Base-by-base conservation (phyloP, 2,113 vertebrate genomes). In the Danionella cerebrum region DNA sequence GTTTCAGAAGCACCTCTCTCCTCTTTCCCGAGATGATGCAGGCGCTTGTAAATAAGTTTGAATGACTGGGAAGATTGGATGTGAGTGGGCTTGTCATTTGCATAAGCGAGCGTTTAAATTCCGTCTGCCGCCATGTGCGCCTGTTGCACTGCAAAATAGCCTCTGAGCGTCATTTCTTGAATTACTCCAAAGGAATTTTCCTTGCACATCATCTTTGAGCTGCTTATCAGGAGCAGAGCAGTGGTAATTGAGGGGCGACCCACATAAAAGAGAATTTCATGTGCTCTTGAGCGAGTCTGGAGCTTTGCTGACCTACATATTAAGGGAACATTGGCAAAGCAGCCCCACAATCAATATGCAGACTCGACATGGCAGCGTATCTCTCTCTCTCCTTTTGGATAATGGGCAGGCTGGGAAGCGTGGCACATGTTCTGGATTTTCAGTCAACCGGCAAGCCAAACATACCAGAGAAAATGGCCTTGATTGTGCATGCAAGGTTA, bases 191-290 rank as follows among this genome's bases (percentile, higher is more conserved):
- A 82, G 69, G 80, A 80, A 74, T 79, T 73, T 72, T 73, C 75
- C 78, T 77, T 69, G 65, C 82, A 80, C 79, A 82, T 78, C 78
- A 84, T 85, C 78, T 77, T 66, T 65, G 71, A 75, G 78, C 76
- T 33, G 54, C 54, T 63, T 77, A 63, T 63, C 65, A 54, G 36
- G 57, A 41, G 54, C 29, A 39, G 41, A 60, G 25, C 57, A 22
- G 36, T 69, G 77, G 80, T 84, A 86, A 84, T 84, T 86, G 82
- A 85, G 86, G 80, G 84, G 78, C 84, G 86, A 86, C 85, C 84
- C 82, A 88, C 84, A 88, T 84, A 84, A n/a, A n/a, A 82, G 76
- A 78, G 76, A 80, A 72, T 75, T 74, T 69, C 79, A 77, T 78
- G 11, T 78, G 76, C 82, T 81, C 80, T 85, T 80, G 75, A 41